phyloP scores from a whole-genome alignment of 2,113 vertebrate species.

The Phycodurus eques region DNA sequence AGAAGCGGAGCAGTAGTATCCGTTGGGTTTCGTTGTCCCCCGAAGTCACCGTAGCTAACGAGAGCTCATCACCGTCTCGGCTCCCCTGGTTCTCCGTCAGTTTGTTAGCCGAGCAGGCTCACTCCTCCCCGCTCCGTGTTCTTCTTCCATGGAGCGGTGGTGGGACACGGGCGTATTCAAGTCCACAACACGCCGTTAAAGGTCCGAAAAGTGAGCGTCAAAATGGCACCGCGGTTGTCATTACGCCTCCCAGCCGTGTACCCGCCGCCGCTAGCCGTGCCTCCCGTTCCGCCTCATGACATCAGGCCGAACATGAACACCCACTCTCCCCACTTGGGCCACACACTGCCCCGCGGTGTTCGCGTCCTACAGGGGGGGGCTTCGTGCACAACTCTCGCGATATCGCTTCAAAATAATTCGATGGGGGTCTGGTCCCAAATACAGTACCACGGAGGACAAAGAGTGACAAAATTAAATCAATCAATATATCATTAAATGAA shows the following conservation, averaged over 20 bases:
- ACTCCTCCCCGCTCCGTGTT: conserved; percentile 6
- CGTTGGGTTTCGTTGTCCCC: conserved; percentile 10
- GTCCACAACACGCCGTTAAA: not conserved
- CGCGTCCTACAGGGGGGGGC: conserved; percentile 26
- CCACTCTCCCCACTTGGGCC: conserved; percentile 8
- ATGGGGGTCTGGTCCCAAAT: too few relatives aligned
- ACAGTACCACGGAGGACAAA: too few relatives aligned
- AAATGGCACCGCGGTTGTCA: conserved; percentile 41
- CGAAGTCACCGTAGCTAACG: conserved; percentile 39
- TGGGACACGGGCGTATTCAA: not conserved
- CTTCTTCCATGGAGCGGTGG: not conserved
- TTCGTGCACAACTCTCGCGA: conserved; percentile 65
- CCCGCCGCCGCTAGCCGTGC: conserved; percentile 48
- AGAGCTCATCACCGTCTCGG: conserved; percentile 61
- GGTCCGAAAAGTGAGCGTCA: not conserved
- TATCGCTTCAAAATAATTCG: conserved; percentile 11
- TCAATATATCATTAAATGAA: too few relatives aligned
- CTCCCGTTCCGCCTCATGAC: conserved; percentile 62
- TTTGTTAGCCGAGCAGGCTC: conserved; percentile 46
- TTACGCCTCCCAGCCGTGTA: conserved; percentile 35
- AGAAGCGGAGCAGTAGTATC: not conserved
- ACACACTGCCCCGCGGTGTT: conserved; percentile 23
- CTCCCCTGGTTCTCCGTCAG: conserved; percentile 57
- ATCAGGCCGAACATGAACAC: conserved; percentile 55
- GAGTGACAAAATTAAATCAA: too few relatives aligned